Conservation (phyloP, 1,140 invertebrate genomes). For the Scaptodrosophila lebanonensis region DNA sequence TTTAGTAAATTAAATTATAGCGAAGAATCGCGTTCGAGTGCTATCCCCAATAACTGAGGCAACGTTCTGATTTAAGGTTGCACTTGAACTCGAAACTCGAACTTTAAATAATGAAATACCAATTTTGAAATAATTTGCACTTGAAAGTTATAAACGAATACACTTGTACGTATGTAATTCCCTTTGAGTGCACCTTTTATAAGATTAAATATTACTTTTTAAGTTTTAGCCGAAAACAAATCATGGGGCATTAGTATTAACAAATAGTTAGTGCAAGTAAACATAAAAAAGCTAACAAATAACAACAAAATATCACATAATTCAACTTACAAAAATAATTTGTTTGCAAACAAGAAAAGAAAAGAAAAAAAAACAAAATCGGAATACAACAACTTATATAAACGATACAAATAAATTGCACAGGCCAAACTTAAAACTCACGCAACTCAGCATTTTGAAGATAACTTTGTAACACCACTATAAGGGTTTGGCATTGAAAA, state of each 20-base stretch:
- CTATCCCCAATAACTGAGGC: too few species aligned
- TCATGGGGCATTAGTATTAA: slow-evolving; percentile 16
- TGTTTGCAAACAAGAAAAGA: slow-evolving; percentile 47
- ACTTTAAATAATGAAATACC: slow-evolving; percentile 8
- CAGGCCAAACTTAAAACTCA: slow-evolving; percentile 26
- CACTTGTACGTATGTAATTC: slow-evolving; percentile 36
- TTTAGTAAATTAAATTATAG: slow-evolving; percentile 65
- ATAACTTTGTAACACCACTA: slow-evolving; percentile 35
- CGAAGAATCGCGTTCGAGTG: too few species aligned
- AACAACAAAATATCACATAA: slow-evolving; percentile 28
- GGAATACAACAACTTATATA: slow-evolving; percentile 41
- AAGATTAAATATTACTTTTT: slow-evolving; percentile 14
- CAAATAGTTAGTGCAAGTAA: slow-evolving; percentile 60
- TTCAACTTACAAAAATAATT: slow-evolving; percentile 46
- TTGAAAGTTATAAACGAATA: slow-evolving; percentile 23
- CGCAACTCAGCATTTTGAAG: slow-evolving; percentile 36
- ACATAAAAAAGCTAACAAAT: slow-evolving; percentile 23
- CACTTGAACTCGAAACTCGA: too few species aligned
- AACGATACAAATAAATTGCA: slow-evolving; percentile 35
- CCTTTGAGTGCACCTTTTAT: slow-evolving; percentile 64
- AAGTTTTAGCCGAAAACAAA: slow-evolving; percentile 9
- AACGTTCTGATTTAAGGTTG: too few species aligned
- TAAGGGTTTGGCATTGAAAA: too few species aligned
- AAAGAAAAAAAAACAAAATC: slow-evolving; percentile 26
- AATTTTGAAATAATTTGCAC: slow-evolving; percentile 61